Base-by-base conservation (phyloP, 1,140 invertebrate species). In the Ectropis grisescens region DNA sequence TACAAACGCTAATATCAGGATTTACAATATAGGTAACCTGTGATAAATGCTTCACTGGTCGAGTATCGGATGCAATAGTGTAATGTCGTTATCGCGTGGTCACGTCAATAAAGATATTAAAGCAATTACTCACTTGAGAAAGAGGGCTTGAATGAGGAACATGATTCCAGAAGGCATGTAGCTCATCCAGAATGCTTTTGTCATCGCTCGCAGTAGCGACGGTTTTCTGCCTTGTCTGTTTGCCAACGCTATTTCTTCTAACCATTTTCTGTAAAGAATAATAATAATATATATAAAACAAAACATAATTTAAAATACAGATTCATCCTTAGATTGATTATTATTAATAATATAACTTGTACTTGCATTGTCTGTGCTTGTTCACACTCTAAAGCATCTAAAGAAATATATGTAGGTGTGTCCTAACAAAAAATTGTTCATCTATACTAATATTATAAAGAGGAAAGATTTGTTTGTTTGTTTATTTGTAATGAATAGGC, bases 161-260 rank as follows among this genome's bases (percentile, higher is more conserved):
- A 76, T 78, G 40, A 81, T 41, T 30, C 76, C 72, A 51, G 76
- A 81, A 57, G 76, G 72, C 23, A 69, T 69, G 45, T 74, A 81
- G 41, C 76, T 81, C 45, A 75, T 60, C 76, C 76, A 81, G 62
- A 69, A 75, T 1, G 78, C 49, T 52, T 81, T 81, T 34, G 64
- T 69, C 69, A 81, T 74, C 6, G 76, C 76, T 12, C 72, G 69
- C 31, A 79, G 69, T 34, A 79, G 68, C 13, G 76, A 81, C 26
- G 76, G 76, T 40, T 79, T 79, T 37, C 76, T 48, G 30, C 74
- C 64, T 37, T 69, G 64, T 27, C 66, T 68, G 67, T 50, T 62
- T 8, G 76, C 76, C 37, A 78, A 48, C 37, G 71, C 59, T 37
- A 79, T 74, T 61, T 81, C 74, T 59, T 79, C 74, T 22, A 78